These are phyloP conservation scores for Neopipo cinnamomea DNA, from an alignment of 2,113 vertebrate species.

Conservation along the genomic window DNA sequence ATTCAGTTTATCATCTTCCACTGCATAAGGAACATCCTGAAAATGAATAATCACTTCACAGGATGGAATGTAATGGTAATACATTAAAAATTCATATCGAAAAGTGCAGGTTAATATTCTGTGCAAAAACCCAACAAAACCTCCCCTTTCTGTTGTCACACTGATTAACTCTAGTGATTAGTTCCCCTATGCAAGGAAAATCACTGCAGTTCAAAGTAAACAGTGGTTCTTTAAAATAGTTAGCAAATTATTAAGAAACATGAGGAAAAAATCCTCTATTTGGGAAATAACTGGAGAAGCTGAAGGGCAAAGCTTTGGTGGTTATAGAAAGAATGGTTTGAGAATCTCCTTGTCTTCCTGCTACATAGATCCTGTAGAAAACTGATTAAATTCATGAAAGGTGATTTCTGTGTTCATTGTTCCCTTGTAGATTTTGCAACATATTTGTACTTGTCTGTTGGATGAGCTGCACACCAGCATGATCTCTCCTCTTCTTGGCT, in stretches of 20 bases:
- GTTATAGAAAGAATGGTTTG: background rate
- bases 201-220: constrained; percentile 62
- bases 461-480: background rate
- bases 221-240: constrained; percentile 37
- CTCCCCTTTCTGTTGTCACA: constrained; percentile 66
- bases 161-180: constrained; percentile 69
- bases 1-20: constrained; percentile 61
- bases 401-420: background rate
- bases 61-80: constrained; percentile 53
- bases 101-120: constrained; percentile 68
- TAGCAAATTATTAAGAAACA: constrained; percentile 60
- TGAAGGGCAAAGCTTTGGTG: constrained; percentile 19
- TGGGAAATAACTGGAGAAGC: background rate
- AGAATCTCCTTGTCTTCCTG: constrained; percentile 1
- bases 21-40: constrained; percentile 53
- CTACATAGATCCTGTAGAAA: background rate
- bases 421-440: background rate
- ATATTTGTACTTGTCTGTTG: background rate
- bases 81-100: constrained; percentile 66
- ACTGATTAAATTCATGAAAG: background rate
- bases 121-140: constrained; percentile 60
- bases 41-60: constrained; percentile 63
- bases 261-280: background rate
- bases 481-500: background rate
- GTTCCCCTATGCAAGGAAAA: constrained; percentile 59